Conservation (phyloP, 2,888 invertebrate genomes). For the Phoenoteleia sp. region DNA sequence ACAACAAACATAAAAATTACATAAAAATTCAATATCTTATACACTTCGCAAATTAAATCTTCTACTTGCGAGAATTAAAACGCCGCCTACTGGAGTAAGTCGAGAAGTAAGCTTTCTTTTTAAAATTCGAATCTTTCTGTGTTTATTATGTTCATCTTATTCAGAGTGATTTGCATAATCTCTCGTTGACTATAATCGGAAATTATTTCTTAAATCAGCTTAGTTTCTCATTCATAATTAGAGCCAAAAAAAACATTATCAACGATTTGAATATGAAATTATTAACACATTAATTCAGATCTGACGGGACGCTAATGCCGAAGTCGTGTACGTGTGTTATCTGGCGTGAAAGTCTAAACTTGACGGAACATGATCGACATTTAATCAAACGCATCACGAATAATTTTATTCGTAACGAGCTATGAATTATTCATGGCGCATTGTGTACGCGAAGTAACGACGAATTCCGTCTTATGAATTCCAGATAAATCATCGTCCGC, state of each 20-base stretch:
- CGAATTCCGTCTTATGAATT: slow-evolving; percentile 11
- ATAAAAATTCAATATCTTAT: no score
- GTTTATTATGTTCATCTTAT: background rate
- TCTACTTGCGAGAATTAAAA: no score
- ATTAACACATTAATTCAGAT: slow-evolving; percentile 38
- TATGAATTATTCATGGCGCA: slow-evolving; percentile 47
- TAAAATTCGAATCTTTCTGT: no score
- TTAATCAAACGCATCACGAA: slow-evolving; percentile 49
- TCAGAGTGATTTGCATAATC: slow-evolving; percentile 34
- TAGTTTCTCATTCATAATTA: slow-evolving; percentile 33
- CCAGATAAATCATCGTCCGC: slow-evolving; percentile 34
- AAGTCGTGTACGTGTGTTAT: slow-evolving; percentile 2
- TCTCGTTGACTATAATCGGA: background rate
- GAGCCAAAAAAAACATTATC: slow-evolving; percentile 28
- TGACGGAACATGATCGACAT: slow-evolving; percentile 54
- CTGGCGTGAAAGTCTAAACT: slow-evolving; percentile 45
- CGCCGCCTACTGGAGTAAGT: no score
- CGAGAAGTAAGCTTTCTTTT: no score
- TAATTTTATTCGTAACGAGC: slow-evolving; percentile 29
- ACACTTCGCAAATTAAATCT: no score
- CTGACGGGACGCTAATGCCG: slow-evolving; percentile 15
- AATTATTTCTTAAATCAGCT: slow-evolving; percentile 39
- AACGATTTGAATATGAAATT: slow-evolving; percentile 40
- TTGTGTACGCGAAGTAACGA: slow-evolving; percentile 36
- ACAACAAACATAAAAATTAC: no score